phyloP scores from a whole-genome alignment of 2,888 invertebrate genomes.

The Panzeria rudis region DNA sequence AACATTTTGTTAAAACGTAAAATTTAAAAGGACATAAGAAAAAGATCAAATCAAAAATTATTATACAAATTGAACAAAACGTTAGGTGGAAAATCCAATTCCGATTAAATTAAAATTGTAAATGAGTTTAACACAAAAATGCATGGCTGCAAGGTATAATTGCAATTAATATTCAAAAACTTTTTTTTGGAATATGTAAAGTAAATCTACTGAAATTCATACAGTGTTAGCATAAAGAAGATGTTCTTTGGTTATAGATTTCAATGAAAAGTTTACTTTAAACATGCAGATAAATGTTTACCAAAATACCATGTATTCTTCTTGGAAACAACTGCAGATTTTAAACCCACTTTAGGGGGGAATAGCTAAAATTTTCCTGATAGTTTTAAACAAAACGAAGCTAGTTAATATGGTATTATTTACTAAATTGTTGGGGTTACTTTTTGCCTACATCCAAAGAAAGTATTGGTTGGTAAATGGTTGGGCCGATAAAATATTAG shows the following conservation, averaged over 20 bases:
- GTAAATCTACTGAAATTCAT: slow-evolving; percentile 1
- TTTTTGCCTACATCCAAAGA: too few species aligned
- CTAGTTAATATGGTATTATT: too few species aligned
- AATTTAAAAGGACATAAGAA: background rate
- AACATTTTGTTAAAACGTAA: slow-evolving; percentile 5
- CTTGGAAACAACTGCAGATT: background rate
- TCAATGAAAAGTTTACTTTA: background rate
- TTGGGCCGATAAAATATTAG: too few species aligned
- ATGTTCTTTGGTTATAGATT: background rate
- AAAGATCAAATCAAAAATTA: slow-evolving; percentile 23
- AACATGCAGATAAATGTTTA: background rate
- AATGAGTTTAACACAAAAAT: slow-evolving; percentile 15
- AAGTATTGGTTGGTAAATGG: too few species aligned
- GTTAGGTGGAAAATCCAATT: background rate
- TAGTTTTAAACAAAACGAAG: background rate
- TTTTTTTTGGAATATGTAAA: background rate
- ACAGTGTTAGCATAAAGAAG: slow-evolving; percentile 1
- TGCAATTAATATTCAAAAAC: background rate
- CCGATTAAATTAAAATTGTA: slow-evolving; percentile 26
- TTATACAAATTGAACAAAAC: background rate
- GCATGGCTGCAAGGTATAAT: background rate
- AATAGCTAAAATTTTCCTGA: background rate
- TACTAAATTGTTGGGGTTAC: too few species aligned
- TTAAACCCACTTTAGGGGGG: background rate
- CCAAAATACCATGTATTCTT: background rate